phyloP scores from a whole-genome alignment of 1,140 invertebrate species.

The Acromyrmex echinatior region DNA sequence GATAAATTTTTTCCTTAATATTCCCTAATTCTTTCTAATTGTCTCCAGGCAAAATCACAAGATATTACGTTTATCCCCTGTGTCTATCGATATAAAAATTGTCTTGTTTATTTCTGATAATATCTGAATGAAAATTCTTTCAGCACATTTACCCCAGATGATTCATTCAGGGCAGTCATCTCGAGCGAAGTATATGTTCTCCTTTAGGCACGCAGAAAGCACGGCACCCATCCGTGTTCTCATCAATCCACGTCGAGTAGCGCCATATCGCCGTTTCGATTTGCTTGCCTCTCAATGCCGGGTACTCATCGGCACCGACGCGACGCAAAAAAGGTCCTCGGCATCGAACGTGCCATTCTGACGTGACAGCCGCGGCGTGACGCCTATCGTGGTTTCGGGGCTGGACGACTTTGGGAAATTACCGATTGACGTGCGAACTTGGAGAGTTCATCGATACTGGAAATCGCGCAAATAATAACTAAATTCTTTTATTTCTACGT shows the following conservation, averaged over 20 bases:
- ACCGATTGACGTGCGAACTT: conserved; percentile 22
- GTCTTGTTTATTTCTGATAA: background rate
- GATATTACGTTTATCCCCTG: background rate
- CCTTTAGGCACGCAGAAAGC: conserved; percentile 27
- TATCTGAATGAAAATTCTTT: background rate
- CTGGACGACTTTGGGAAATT: conserved; percentile 41
- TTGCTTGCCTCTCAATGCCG: conserved; percentile 65
- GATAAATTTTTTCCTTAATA: background rate
- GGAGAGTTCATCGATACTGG: background rate
- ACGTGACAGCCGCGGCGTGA: conserved; percentile 26
- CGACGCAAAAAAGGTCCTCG: conserved; percentile 63
- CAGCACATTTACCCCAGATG: background rate
- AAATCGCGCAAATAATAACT: conserved; percentile 23
- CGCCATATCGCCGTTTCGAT: conserved; percentile 70
- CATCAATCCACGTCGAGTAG: conserved; percentile 70
- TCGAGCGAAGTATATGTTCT: conserved; percentile 15
- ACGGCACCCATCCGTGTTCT: conserved; percentile 45
- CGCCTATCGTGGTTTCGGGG: conserved; percentile 31
- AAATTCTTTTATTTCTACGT: background rate
- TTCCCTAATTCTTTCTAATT: background rate
- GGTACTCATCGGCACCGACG: conserved; percentile 64
- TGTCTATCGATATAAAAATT: background rate
- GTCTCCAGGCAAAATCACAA: background rate
- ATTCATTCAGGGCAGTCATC: conserved; percentile 3
- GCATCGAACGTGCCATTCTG: conserved; percentile 32